Evolutionary conservation across 2,888 invertebrate species (phyloP).

Genomic region (Netelia virgata): DNA sequence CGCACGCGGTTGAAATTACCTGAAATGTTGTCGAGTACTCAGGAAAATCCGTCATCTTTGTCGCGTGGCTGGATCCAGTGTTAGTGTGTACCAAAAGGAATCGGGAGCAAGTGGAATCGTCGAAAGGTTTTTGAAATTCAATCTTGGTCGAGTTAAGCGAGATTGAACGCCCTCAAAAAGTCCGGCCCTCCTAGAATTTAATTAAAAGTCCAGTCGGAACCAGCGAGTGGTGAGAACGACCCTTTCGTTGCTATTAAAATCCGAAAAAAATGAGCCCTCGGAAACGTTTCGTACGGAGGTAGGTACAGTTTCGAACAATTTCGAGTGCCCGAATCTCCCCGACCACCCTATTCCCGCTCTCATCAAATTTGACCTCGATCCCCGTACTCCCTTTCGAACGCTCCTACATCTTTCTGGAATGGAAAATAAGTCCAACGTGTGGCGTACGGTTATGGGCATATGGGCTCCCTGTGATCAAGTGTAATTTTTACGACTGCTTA

Average conservation of each 20-base stretch:
- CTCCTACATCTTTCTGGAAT: neutral
- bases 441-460: slow-evolving; percentile 16
- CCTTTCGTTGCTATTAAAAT: neutral
- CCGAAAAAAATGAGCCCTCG: neutral
- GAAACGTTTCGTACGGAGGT: no score
- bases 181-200: slow-evolving; percentile 44
- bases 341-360: slow-evolving; percentile 43
- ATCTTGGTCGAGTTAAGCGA: slow-evolving; percentile 57
- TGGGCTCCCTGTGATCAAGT: slow-evolving; percentile 80
- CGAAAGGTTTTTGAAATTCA: slow-evolving; percentile 20
- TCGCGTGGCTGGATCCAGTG: slow-evolving; percentile 45
- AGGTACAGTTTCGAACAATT: neutral
- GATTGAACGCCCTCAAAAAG: slow-evolving; percentile 35
- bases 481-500: slow-evolving; percentile 81
- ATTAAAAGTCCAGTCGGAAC: slow-evolving; percentile 35
- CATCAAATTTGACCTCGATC: slow-evolving; percentile 70
- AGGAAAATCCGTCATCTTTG: slow-evolving; percentile 56
- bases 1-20: slow-evolving; percentile 61
- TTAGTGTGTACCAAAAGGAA: slow-evolving; percentile 41
- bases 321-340: neutral
- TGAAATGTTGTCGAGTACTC: slow-evolving; percentile 57
- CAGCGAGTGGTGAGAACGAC: neutral
- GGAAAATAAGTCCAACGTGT: slow-evolving; percentile 1
- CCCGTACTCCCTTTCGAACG: slow-evolving; percentile 61
- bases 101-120: slow-evolving; percentile 42